These are phyloP conservation scores for Mastomys natalensis DNA, from an alignment of 2,113 vertebrate genomes.

Conservation along the genomic window DNA sequence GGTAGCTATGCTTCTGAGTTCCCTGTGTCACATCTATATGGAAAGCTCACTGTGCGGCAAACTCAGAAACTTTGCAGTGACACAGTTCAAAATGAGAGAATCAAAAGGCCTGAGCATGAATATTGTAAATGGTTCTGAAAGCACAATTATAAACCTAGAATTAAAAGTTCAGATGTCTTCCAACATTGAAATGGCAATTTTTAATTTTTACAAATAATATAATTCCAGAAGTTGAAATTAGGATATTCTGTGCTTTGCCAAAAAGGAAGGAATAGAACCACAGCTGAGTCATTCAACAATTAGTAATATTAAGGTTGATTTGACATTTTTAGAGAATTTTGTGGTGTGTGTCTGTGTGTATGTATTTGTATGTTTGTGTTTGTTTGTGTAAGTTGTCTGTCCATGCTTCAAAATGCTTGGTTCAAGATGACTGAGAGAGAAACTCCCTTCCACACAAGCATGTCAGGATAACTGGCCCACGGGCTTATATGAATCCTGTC, in stretches of 20 bases:
- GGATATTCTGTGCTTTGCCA: neutral
- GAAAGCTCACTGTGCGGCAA: neutral
- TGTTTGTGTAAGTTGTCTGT: neutral
- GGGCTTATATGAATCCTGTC: neutral
- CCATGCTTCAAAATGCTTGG: neutral
- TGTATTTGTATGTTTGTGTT: neutral
- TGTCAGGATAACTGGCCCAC: neutral
- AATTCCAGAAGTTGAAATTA: neutral
- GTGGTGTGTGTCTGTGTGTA: neutral
- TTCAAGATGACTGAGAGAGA: neutral
- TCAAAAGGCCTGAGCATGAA: accelerated
- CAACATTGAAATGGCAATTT: neutral
- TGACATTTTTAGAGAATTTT: neutral
- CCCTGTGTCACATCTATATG: neutral
- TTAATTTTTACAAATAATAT: neutral
- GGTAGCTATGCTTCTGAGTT: neutral
- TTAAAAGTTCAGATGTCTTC: neutral
- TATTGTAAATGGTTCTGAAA: neutral
- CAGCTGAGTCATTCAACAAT: neutral
- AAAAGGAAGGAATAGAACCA: neutral
- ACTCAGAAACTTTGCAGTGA: neutral
- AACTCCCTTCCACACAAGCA: neutral
- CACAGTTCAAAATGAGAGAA: no score
- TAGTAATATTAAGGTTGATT: neutral
- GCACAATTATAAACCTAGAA: no score